These are phyloP conservation scores for Eupithecia subfuscata DNA, from an alignment of 2,888 invertebrate genomes.

Conservation along the genomic window DNA sequence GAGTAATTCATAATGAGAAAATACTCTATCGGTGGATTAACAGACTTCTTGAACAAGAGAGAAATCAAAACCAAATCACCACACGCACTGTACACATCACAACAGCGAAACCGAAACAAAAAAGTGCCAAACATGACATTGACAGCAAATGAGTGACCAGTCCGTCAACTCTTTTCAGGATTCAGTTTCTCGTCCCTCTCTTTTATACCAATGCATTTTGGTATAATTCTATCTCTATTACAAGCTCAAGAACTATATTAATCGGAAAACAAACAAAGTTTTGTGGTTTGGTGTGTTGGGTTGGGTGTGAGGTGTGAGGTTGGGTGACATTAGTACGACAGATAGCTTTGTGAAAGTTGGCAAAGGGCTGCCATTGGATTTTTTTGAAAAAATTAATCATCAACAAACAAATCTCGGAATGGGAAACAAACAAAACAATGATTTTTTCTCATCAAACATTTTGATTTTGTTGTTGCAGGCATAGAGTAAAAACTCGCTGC, in stretches of 20 bases:
- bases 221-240: background rate
- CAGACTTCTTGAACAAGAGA: too few species aligned
- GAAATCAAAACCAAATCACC: slow-evolving; percentile 1
- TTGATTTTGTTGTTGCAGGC: too few species aligned
- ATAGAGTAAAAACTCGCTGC: too few species aligned
- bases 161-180: background rate
- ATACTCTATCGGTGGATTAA: background rate
- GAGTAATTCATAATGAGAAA: slow-evolving; percentile 49
- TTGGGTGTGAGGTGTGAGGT: too few species aligned
- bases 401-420: too few species aligned
- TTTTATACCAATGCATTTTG: background rate
- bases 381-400: too few species aligned
- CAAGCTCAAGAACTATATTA: background rate
- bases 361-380: background rate
- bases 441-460: too few species aligned
- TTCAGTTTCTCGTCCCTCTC: background rate
- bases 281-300: background rate
- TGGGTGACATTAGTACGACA: background rate
- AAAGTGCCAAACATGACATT: background rate
- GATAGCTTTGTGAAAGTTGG: background rate
- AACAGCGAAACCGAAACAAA: background rate
- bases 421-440: too few species aligned
- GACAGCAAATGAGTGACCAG: background rate
- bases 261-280: background rate
- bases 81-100: slow-evolving; percentile 8